phyloP scores from a whole-genome alignment of 2,888 invertebrate genomes.

The Pseudococcus jackbeardsleyi region DNA sequence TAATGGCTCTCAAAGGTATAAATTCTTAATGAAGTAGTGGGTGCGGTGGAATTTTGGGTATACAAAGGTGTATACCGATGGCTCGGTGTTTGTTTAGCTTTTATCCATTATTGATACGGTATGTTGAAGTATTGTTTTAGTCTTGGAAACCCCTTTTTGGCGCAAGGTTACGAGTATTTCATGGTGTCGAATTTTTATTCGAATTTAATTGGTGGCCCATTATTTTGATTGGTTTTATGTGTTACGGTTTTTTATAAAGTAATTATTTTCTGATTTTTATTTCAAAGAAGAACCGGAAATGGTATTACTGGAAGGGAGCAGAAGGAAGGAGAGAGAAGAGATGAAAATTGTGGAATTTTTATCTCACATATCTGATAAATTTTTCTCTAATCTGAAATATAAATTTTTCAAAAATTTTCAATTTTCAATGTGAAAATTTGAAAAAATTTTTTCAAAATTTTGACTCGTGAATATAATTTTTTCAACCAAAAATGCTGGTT shows the following conservation, averaged over 20 bases:
- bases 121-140: not conserved
- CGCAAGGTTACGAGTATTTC: not conserved
- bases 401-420: too few species aligned
- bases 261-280: too few species aligned
- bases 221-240: not conserved
- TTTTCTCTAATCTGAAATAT: too few species aligned
- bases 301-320: too few species aligned
- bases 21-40: slow-evolving; percentile 31
- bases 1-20: not conserved
- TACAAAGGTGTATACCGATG: not conserved
- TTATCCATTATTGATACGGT: not conserved
- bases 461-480: too few species aligned
- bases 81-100: not conserved
- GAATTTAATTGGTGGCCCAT: not conserved
- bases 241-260: not conserved
- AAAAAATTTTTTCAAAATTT: too few species aligned
- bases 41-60: not conserved
- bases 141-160: not conserved
- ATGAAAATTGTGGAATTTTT: too few species aligned
- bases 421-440: too few species aligned
- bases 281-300: too few species aligned
- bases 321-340: too few species aligned
- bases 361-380: too few species aligned
- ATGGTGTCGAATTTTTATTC: not conserved
- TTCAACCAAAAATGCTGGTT: too few species aligned